phyloP scores from a whole-genome alignment of 2,797 vertebrate genomes.

The Crocidura indochinensis region DNA sequence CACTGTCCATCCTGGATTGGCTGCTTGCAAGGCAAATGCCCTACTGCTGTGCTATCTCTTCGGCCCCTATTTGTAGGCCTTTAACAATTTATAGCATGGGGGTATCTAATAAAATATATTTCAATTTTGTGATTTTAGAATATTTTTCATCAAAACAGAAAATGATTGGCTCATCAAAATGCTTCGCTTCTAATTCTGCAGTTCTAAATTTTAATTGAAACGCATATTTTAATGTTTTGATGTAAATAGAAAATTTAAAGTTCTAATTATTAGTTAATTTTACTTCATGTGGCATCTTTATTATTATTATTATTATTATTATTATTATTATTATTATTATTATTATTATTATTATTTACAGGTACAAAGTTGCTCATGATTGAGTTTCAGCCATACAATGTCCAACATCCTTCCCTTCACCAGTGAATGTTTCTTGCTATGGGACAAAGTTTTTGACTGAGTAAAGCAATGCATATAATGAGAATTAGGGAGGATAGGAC shows the following conservation, averaged over 20 bases:
- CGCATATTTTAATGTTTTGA: background rate
- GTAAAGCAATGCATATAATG: background rate
- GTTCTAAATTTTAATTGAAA: slow-evolving; percentile 40
- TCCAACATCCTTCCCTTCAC: no score
- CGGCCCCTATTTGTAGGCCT: no score
- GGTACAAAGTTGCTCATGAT: no score
- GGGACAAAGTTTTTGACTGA: background rate
- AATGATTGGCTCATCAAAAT: background rate
- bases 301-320: no score
- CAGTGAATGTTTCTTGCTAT: background rate
- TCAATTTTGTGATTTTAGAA: background rate
- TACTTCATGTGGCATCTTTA: no score
- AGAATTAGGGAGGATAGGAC: slow-evolving; percentile 6
- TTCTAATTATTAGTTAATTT: background rate
- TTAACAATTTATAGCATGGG: background rate
- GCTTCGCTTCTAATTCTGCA: slow-evolving; percentile 1
- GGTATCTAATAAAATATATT: slow-evolving; percentile 14
- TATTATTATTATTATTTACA: no score
- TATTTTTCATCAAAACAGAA: slow-evolving; percentile 43
- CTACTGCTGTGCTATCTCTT: no score
- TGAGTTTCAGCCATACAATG: no score
- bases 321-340: no score
- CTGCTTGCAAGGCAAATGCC: no score
- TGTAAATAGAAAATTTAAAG: background rate
- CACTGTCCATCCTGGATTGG: no score